A percentile compares a stretch with the other conserved stretches of the same genome.
These are phyloP conservation scores for Erethizon dorsatum DNA, from an alignment of 2,797 vertebrate genomes.

Conservation along the genomic window DNA sequence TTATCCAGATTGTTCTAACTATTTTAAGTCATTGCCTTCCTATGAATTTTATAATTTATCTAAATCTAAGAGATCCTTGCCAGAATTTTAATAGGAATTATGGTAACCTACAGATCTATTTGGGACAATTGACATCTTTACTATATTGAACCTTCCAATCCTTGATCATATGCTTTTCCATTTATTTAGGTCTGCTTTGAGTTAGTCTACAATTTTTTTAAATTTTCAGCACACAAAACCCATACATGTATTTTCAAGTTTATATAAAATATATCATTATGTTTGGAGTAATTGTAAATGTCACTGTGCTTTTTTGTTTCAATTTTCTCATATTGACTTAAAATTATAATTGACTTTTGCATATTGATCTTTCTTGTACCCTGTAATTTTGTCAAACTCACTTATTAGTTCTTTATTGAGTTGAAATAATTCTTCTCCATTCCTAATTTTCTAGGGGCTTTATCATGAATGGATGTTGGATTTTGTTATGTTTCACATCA, in stretches of 20 bases:
- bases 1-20: background rate
- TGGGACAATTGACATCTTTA: background rate
- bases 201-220: background rate
- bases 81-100: slow-evolving; percentile 9
- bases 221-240: background rate
- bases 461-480: background rate
- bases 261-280: background rate
- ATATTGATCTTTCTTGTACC: background rate
- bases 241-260: background rate
- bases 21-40: background rate
- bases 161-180: background rate
- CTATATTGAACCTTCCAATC: background rate
- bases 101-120: slow-evolving; percentile 7
- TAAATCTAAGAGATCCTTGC: background rate
- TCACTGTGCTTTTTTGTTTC: background rate
- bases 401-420: background rate
- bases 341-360: background rate
- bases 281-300: background rate
- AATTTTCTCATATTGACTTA: background rate
- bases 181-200: background rate
- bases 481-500: background rate
- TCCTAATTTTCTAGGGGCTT: background rate
- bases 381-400: background rate
- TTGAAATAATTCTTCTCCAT: background rate
- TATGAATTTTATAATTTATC: background rate